These are phyloP conservation scores for Parotia lawesii DNA, from an alignment of 2,113 vertebrate species.

Conservation along the genomic window DNA sequence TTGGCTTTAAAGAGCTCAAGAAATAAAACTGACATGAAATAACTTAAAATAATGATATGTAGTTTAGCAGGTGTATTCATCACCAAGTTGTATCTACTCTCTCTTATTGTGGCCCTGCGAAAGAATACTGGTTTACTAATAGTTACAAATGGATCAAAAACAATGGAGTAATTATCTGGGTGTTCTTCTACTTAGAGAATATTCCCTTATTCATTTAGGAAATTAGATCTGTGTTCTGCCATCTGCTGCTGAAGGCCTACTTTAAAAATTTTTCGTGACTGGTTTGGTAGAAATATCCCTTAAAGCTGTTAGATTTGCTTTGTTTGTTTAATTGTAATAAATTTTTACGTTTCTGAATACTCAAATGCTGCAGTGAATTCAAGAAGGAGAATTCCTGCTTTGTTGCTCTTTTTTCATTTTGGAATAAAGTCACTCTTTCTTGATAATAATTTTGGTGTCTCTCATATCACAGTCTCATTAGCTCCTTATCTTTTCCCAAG, in stretches of 20 bases:
- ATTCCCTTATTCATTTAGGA: neutral
- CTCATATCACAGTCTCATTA: neutral
- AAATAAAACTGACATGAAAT: neutral
- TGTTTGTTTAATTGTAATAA: neutral
- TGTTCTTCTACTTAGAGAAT: neutral
- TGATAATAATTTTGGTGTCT: neutral
- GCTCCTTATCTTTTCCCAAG: neutral
- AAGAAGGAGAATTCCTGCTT: neutral
- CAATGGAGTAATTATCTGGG: neutral
- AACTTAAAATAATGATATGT: rapidly evolving
- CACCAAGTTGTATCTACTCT: neutral
- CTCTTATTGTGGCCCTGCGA: neutral
- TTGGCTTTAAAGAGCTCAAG: neutral
- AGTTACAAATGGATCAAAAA: neutral
- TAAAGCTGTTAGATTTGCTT: neutral
- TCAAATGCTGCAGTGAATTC: neutral
- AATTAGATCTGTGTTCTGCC: neutral
- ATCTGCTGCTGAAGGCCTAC: neutral
- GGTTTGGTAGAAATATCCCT: neutral
- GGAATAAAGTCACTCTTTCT: neutral
- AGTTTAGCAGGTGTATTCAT: neutral
- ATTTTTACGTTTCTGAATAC: neutral
- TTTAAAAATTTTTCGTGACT: neutral
- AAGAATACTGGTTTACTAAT: neutral
- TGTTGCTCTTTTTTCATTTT: neutral